These are phyloP conservation scores for Colletes gigas DNA, from an alignment of 1,140 invertebrate species.

Conservation along the genomic window DNA sequence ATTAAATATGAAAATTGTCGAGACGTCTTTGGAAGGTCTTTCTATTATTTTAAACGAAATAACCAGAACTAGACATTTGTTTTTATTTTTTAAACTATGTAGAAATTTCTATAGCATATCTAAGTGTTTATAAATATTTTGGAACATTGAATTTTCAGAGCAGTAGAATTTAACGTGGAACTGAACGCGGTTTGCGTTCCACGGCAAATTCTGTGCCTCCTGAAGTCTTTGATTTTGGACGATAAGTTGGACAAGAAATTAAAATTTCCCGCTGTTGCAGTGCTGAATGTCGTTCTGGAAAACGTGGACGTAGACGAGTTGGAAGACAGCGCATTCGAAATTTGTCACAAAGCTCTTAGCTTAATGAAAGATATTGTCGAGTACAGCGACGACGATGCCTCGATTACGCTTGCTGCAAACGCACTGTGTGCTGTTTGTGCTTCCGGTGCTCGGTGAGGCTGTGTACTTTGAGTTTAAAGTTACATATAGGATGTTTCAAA, in stretches of 20 bases:
- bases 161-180: constrained; percentile 20
- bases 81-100: no score
- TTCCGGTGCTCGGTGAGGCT: constrained; percentile 33
- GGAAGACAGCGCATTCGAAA: constrained; percentile 20
- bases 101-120: no score
- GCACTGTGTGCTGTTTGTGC: constrained; percentile 47
- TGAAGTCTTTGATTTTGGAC: constrained; percentile 29
- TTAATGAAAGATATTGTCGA: constrained; percentile 50
- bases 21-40: no score
- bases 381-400: constrained; percentile 37
- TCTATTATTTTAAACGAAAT: no score
- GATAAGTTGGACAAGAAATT: constrained; percentile 15
- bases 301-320: constrained; percentile 10
- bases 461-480: neutral
- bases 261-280: constrained; percentile 12
- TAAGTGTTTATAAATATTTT: no score
- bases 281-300: constrained; percentile 48
- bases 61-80: no score
- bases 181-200: constrained; percentile 33
- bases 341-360: constrained; percentile 36
- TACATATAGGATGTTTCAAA: neutral
- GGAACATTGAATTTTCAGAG: constrained; percentile 32
- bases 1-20: neutral
- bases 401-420: neutral
- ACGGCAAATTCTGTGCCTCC: constrained; percentile 29